These are phyloP conservation scores for Amblyornis subalaris DNA, from an alignment of 2,113 vertebrate genomes.

Conservation along the genomic window DNA sequence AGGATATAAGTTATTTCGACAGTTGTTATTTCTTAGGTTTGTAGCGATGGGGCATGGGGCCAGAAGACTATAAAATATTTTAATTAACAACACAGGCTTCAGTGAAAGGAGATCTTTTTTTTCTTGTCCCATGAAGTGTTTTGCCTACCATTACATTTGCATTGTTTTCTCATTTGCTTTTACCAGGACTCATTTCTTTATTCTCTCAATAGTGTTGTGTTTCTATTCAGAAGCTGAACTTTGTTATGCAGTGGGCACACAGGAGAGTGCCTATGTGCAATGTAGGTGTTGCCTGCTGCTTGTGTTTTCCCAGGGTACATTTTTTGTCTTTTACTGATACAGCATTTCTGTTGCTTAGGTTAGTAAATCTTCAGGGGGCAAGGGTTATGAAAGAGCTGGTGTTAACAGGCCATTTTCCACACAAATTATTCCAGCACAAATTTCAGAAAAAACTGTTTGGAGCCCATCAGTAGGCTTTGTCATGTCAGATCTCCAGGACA, in stretches of 20 bases:
- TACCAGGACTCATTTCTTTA: not conserved
- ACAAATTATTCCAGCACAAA: not conserved
- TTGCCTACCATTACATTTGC: not conserved
- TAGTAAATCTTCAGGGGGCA: not conserved
- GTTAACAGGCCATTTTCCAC: not conserved
- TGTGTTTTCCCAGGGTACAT: not conserved
- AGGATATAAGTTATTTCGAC: not conserved
- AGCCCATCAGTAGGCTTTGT: not conserved
- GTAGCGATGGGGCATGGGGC: not conserved
- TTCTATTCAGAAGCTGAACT: not conserved
- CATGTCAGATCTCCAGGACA: not conserved
- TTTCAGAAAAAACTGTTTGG: not conserved
- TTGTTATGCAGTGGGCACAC: not conserved
- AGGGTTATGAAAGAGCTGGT: not conserved
- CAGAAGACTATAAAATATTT: not conserved
- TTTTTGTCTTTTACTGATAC: not conserved
- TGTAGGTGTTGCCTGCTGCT: not conserved
- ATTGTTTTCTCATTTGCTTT: not conserved
- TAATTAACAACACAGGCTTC: not conserved
- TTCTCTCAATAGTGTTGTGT: not conserved
- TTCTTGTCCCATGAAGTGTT: not conserved
- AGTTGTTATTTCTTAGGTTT: not conserved
- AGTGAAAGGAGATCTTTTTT: not conserved
- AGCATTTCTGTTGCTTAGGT: not conserved
- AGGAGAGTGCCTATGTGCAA: not conserved